A percentile compares a stretch with the other conserved stretches of the same genome.
Evolutionary conservation across 2,888 invertebrate species (phyloP).

Genomic region (Drosophila longiperda): DNA sequence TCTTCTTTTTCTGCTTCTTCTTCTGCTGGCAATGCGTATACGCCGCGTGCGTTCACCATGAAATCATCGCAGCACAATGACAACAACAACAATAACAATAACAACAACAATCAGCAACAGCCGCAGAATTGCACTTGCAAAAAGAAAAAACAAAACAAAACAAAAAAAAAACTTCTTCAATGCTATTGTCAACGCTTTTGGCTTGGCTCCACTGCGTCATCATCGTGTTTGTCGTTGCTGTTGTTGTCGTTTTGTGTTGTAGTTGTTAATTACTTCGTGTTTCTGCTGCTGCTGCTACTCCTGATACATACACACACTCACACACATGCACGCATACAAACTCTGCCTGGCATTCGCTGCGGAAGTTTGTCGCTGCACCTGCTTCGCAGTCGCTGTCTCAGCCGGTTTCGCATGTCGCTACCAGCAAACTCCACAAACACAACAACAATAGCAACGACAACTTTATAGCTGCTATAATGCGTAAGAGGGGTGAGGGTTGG

Average conservation of each 20-base stretch:
- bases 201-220: conserved; percentile 64
- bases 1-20: not conserved
- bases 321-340: conserved; percentile 36
- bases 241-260: conserved; percentile 57
- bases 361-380: conserved; percentile 75
- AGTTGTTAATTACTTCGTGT: conserved; percentile 80
- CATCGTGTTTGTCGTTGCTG: conserved; percentile 45
- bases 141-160: conserved; percentile 6
- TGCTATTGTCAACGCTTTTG: conserved; percentile 78
- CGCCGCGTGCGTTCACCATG: conserved; percentile 68
- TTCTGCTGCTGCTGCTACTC: conserved; percentile 49
- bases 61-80: conserved; percentile 62
- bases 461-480: conserved; percentile 71
- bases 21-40: conserved; percentile 65
- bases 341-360: conserved; percentile 62
- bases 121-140: conserved; percentile 25
- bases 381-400: conserved; percentile 64
- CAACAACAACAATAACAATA: conserved; percentile 35
- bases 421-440: conserved; percentile 28
- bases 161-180: conserved; percentile 58
- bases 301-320: conserved; percentile 56
- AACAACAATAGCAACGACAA: conserved; percentile 59
- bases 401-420: conserved; percentile 71
- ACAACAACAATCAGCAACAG: conserved; percentile 4
- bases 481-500: conserved; percentile 51